phyloP scores from a whole-genome alignment of 2,113 vertebrate species.

The Thryonomys swinderianus region DNA sequence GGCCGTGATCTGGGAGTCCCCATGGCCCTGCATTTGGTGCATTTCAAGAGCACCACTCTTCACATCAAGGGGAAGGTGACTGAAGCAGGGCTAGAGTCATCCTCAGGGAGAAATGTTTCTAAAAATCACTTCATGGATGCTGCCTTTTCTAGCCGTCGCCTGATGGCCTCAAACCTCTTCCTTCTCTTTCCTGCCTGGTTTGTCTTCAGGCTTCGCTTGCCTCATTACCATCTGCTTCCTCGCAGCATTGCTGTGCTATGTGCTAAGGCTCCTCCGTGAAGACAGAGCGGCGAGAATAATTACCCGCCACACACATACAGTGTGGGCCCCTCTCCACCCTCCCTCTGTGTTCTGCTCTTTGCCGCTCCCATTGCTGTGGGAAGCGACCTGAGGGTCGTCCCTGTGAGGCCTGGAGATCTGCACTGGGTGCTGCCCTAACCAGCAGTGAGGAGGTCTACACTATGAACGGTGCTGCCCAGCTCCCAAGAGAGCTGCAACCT shows the following conservation, averaged over 20 bases:
- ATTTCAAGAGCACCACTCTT: neutral
- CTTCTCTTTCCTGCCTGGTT: neutral
- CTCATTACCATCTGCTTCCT: neutral
- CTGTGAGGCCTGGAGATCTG: too few species aligned
- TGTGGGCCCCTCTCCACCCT: neutral
- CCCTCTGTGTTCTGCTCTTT: neutral
- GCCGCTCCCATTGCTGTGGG: neutral
- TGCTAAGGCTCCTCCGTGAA: neutral
- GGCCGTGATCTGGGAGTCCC: neutral
- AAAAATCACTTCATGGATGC: neutral
- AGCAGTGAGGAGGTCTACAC: too few species aligned
- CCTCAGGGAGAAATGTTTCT: neutral
- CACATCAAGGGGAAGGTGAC: neutral
- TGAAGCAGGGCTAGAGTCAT: neutral
- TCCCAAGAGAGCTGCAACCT: too few species aligned
- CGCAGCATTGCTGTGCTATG: neutral
- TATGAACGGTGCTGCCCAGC: too few species aligned
- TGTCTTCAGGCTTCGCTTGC: neutral
- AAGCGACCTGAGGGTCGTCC: too few species aligned
- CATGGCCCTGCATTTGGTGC: neutral
- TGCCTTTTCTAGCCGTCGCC: neutral
- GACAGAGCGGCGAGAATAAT: neutral
- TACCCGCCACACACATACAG: neutral
- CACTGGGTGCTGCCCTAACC: too few species aligned
- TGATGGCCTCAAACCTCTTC: neutral